Evolutionary conservation across 1,140 invertebrate species (phyloP), one percentile per base, ranked within the genome.

Genomic region (Drosophila seguyi): DNA sequence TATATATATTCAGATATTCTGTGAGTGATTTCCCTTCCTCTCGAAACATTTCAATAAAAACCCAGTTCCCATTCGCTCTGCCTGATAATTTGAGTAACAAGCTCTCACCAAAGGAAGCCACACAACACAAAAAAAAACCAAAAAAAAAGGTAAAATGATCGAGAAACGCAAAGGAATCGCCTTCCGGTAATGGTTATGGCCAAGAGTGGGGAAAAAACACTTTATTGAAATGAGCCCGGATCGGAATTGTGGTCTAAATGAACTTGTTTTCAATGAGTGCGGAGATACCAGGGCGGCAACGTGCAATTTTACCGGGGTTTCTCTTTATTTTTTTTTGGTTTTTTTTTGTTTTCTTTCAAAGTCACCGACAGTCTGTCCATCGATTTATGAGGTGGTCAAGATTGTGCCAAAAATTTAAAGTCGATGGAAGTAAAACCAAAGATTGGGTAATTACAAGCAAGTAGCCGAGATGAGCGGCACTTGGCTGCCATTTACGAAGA

Each of bases 351-450:
- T 41, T 31, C 77, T 62, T 78, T 77, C 52, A 88, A 59, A 90
- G 57, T 42, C 76, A 59, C 84, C 85, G 84, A 31, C 48, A 55
- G 52, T 38, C 20, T 6, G 67, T 58, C 67, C 63, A 83, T 78
- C 72, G 65, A 71, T 88, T 88, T 90, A 88, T 75, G 84, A 88
- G 80, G 80, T 88, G 84, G 84, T 76, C 84, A 80, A 84, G 80
- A 88, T 86, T 86, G 82, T 81, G 82, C 80, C 83, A 87, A 86
- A 87, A 83, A 87, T 16, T 13, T 50, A 50, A 31, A 39, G 34
- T n/a, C 52, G 0, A 38, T 16, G 31, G 22, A 52, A 22, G 60
- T 59, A 48, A 63, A 53, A 38, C 56, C 22, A 16, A 16, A 62
- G 72, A 71, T 83, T 78, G 67, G 68, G 69, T 85, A 85, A 86